Conservation (phyloP, 2,113 vertebrate genomes). For the Labeo rohita region DNA sequence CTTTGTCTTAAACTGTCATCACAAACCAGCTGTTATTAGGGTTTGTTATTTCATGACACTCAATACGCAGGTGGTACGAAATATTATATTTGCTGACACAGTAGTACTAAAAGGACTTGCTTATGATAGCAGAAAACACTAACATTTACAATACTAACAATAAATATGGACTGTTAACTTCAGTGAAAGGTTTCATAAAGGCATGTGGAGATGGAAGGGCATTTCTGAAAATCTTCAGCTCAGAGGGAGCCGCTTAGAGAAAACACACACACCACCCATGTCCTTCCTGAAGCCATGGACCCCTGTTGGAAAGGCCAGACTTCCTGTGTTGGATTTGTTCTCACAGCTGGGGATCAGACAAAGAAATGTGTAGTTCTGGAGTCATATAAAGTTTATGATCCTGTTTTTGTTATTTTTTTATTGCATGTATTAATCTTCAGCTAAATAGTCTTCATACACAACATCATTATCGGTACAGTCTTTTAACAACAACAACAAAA, state of each 20-base stretch:
- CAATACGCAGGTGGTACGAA: not conserved
- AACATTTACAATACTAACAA: constrained; percentile 11
- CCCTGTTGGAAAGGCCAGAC: not conserved
- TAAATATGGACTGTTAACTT: not conserved
- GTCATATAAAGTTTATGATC: not conserved
- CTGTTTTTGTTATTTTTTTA: not conserved
- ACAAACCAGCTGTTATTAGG: not conserved
- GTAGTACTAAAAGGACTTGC: not conserved
- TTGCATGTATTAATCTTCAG: not conserved
- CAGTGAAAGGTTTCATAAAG: not conserved
- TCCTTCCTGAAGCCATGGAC: constrained; percentile 30
- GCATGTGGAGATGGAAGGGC: not conserved
- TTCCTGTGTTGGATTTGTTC: not conserved
- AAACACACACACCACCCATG: constrained; percentile 32
- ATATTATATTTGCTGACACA: not conserved
- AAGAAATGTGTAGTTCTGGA: not conserved
- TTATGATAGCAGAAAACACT: not conserved
- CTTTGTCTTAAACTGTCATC: not conserved
- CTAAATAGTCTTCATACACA: not conserved
- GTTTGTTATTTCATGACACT: not conserved
- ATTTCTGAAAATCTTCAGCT: not conserved
- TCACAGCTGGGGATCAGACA: not conserved
- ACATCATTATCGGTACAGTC: not conserved
- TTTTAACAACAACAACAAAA: not conserved
- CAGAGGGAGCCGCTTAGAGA: not conserved